A percentile compares a stretch with the other conserved stretches of the same genome.
These are phyloP conservation scores for Holothuria scabra DNA, from an alignment of 53 echinoderm and acorn worm species.

Conservation along the genomic window DNA sequence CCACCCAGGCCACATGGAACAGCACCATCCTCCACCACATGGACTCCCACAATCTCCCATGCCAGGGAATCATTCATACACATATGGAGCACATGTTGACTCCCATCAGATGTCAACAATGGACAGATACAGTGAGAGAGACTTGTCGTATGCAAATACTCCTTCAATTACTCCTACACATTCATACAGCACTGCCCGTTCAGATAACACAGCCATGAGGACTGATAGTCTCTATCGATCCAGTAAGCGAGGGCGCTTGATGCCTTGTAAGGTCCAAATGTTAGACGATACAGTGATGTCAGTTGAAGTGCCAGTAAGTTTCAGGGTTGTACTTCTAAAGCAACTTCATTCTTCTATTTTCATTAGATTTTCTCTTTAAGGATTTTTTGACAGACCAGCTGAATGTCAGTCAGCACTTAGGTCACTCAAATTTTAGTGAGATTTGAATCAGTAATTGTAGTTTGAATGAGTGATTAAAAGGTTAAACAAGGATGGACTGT, in stretches of 20 bases:
- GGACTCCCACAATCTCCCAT: conserved; percentile 44
- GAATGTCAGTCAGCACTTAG: too few relatives aligned
- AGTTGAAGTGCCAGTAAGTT: conserved; percentile 87
- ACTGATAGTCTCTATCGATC: conserved; percentile 69
- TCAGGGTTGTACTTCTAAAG: background rate
- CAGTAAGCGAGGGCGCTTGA: conserved; percentile 74
- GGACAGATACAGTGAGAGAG: conserved; percentile 63
- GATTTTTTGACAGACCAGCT: too few relatives aligned
- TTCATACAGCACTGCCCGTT: conserved; percentile 94
- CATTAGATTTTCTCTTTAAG: too few relatives aligned
- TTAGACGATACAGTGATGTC: conserved; percentile 88
- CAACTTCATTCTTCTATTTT: too few relatives aligned
- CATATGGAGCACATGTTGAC: conserved; percentile 21
- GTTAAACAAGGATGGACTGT: too few relatives aligned
- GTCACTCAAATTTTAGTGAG: too few relatives aligned
- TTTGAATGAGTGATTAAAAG: too few relatives aligned
- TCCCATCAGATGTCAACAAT: conserved; percentile 38
- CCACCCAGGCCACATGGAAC: conserved; percentile 23
- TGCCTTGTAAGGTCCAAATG: conserved; percentile 88
- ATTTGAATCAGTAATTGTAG: too few relatives aligned
- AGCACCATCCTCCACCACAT: conserved; percentile 32
- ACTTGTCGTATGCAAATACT: conserved; percentile 75
- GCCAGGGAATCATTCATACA: conserved; percentile 50
- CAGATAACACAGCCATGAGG: conserved; percentile 66
- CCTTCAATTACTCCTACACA: conserved; percentile 92